These are phyloP conservation scores for Adrianichthys oophorus DNA, from an alignment of 2,797 vertebrate species.

Conservation along the genomic window DNA sequence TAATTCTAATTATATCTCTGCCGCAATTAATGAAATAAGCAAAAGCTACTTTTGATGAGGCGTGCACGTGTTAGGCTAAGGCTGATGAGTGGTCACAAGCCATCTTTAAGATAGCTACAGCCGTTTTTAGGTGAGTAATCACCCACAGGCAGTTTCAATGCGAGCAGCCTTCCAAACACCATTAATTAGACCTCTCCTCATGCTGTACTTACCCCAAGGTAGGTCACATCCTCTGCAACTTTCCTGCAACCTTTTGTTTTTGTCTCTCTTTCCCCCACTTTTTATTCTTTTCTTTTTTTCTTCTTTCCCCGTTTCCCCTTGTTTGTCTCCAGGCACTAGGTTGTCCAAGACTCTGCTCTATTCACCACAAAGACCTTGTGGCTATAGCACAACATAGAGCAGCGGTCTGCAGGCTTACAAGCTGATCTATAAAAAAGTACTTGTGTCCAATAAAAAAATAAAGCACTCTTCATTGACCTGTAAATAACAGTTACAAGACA, in stretches of 20 bases:
- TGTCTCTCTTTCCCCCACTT: constrained; percentile 12
- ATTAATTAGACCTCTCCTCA: constrained; percentile 59
- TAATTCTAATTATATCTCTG: constrained; percentile 84
- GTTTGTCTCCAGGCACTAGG: constrained; percentile 56
- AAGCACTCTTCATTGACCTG: background rate
- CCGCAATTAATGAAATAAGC: constrained; percentile 87
- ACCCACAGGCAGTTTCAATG: constrained; percentile 50
- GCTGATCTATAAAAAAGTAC: constrained; percentile 5
- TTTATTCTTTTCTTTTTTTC: constrained; percentile 13
- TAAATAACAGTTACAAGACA: too few relatives aligned
- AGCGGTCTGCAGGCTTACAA: constrained; percentile 26
- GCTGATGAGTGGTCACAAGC: constrained; percentile 37
- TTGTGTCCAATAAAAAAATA: constrained; percentile 1
- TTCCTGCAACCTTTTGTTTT: constrained; percentile 39
- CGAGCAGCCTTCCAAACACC: constrained; percentile 44
- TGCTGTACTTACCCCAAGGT: constrained; percentile 47
- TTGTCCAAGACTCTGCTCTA: constrained; percentile 41
- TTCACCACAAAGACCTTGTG: constrained; percentile 54
- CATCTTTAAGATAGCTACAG: constrained; percentile 47
- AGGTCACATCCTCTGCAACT: constrained; percentile 41
- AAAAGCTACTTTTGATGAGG: constrained; percentile 75
- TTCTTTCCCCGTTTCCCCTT: constrained; percentile 35
- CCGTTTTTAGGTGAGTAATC: constrained; percentile 59
- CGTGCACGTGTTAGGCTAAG: constrained; percentile 44
- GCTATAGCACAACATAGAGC: constrained; percentile 43